phyloP scores from a whole-genome alignment of 1,140 invertebrate species.

The Condylostylus longicornis region DNA sequence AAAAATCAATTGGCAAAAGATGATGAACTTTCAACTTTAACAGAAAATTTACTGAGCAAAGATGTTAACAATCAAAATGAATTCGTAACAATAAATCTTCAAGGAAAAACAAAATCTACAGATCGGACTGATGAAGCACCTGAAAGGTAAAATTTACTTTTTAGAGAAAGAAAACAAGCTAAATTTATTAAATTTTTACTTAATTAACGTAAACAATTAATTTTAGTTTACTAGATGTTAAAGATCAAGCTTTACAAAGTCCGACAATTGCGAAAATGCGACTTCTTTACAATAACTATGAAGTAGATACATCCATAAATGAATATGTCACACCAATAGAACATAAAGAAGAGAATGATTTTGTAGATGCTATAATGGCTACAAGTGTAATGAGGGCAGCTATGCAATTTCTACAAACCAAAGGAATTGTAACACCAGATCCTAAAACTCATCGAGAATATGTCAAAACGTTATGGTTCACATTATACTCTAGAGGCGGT shows the following conservation, averaged over 20 bases:
- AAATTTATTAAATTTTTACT: constrained; percentile 9
- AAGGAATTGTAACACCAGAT: constrained; percentile 44
- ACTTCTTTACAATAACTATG: constrained; percentile 59
- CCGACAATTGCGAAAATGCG: constrained; percentile 51
- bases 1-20: constrained; percentile 31
- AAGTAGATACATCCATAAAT: constrained; percentile 51
- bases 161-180: constrained; percentile 7
- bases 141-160: constrained; percentile 40
- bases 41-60: constrained; percentile 54
- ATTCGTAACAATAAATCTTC: constrained; percentile 50
- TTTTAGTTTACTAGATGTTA: constrained; percentile 19
- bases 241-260: constrained; percentile 22
- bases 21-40: constrained; percentile 36
- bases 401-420: constrained; percentile 52
- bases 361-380: constrained; percentile 56
- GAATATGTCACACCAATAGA: constrained; percentile 65
- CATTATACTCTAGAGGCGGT: constrained; percentile 59
- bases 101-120: constrained; percentile 50
- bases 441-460: constrained; percentile 53
- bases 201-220: constrained; percentile 6
- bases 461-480: constrained; percentile 64
- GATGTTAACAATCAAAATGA: constrained; percentile 53
- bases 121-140: constrained; percentile 53
- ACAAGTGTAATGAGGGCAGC: constrained; percentile 60
- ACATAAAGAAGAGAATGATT: constrained; percentile 54